Evolutionary conservation across 2,113 vertebrate genomes (phyloP).

Genomic region (Eulacestoma nigropectus): DNA sequence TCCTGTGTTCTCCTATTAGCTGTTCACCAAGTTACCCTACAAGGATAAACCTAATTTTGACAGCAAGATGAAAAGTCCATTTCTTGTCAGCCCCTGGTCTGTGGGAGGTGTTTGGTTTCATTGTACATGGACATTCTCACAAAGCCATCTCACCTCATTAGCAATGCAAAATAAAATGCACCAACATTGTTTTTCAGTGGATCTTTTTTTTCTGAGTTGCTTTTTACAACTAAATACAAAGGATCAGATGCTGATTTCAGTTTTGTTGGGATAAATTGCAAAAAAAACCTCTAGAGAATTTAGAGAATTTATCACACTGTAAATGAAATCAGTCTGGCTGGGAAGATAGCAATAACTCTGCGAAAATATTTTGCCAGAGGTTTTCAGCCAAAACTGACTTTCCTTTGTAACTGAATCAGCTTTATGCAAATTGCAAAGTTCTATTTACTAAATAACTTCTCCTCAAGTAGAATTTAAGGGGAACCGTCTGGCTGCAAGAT

Average conservation of each 20-base stretch:
- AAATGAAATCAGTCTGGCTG: not conserved
- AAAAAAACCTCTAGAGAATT: not conserved
- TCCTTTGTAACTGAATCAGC: not conserved
- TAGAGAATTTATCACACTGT: not conserved
- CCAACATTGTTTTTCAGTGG: not conserved
- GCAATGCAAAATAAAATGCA: not conserved
- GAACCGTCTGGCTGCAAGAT: not conserved
- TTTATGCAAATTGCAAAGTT: not conserved
- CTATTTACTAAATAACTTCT: conserved; percentile 8
- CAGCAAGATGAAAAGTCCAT: not conserved
- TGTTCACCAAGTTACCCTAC: not conserved
- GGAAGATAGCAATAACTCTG: not conserved
- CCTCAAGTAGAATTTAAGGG: not conserved
- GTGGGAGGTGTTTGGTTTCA: not conserved
- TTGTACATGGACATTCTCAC: not conserved
- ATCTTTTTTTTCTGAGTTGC: not conserved
- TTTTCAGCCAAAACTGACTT: not conserved
- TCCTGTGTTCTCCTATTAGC: not conserved
- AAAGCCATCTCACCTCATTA: not conserved
- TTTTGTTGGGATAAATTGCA: not conserved
- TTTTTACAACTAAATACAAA: not conserved
- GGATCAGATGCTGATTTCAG: not conserved
- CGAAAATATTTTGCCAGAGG: not conserved
- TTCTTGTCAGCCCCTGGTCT: not conserved
- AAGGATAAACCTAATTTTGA: not conserved